A percentile compares a stretch with the other conserved stretches of the same genome.
These are phyloP conservation scores for Ascaphus truei DNA, from an alignment of 2,113 vertebrate genomes.

Conservation along the genomic window DNA sequence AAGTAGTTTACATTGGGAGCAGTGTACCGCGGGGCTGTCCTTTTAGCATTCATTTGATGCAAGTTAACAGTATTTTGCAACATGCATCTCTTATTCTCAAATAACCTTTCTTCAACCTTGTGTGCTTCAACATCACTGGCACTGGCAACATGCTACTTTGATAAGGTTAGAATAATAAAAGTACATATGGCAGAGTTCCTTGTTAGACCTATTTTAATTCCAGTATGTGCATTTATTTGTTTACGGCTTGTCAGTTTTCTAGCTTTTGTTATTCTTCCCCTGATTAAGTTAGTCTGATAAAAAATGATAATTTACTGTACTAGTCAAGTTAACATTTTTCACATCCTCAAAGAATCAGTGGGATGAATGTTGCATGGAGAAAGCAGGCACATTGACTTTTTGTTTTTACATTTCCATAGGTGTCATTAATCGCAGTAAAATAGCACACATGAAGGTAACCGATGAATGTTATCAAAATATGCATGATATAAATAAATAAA, in stretches of 20 bases:
- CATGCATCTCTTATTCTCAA: no score
- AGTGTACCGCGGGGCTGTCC: no score
- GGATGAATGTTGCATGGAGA: background rate
- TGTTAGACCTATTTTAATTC: background rate
- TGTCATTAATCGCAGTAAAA: background rate
- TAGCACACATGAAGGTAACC: background rate
- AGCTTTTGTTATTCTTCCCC: background rate
- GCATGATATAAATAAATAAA: background rate
- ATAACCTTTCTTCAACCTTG: constrained; percentile 14
- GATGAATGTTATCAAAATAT: background rate
- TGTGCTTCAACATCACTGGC: background rate
- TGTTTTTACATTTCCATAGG: background rate
- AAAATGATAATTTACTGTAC: constrained; percentile 5
- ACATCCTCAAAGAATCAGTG: background rate
- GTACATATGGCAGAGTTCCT: background rate
- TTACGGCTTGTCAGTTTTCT: background rate
- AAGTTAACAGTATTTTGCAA: no score
- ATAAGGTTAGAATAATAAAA: background rate
- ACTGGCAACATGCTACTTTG: background rate
- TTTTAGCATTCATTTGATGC: no score
- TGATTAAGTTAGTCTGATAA: constrained; percentile 11
- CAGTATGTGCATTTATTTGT: background rate
- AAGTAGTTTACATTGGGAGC: no score
- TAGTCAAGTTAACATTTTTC: background rate
- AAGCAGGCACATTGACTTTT: background rate